Base-by-base conservation (phyloP, 1,140 invertebrate species). In the Ylistrum balloti region DNA sequence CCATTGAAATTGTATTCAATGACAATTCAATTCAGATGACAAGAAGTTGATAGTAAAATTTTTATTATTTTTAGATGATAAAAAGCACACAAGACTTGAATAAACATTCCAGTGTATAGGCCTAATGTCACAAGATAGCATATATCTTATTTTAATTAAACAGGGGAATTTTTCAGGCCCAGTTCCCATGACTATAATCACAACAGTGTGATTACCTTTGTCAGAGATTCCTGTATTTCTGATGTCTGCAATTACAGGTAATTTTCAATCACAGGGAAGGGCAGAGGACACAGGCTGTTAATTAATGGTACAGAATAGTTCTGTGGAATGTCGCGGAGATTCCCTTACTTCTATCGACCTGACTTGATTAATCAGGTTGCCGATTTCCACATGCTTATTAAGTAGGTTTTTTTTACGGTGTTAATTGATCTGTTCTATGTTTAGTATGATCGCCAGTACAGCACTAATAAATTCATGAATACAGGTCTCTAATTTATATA, bases 101-200 rank as follows among this genome's bases (percentile, higher is more conserved):
- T 74, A 28, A 74, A n/a, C n/a, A 28, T 74, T n/a, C 28, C 20
- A 3, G 45, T 74, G 56, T 28, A 74, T 74, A 2, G 56, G 56
- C 5, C 56, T 9, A n/a, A n/a, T n/a, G 56, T 74, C 22, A 5
- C 22, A 74, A 28, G 56, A 28, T 28, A n/a, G 56, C 9, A 74
- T n/a, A n/a, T 28, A 74, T 28, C 1, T 74, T 7, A 74, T 74
- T 74, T 74, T 28, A 74, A 74, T 74, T n/a, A 74, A 74, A 74
- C 22, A 9, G 56, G 3, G 22, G 17, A 74, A 17, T 28, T 74
- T 74, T 74, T n/a, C 3, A 17, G n/a, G 9, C 56, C 17, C 0
- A 74, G 56, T 74, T n/a, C 22, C 56, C 56, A 28, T 74, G 56
- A 74, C 28, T 74, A 74, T 74, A 74, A 74, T 74, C 28, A 74